phyloP scores from a whole-genome alignment of 2,888 invertebrate genomes.

The Orchestes rusci region DNA sequence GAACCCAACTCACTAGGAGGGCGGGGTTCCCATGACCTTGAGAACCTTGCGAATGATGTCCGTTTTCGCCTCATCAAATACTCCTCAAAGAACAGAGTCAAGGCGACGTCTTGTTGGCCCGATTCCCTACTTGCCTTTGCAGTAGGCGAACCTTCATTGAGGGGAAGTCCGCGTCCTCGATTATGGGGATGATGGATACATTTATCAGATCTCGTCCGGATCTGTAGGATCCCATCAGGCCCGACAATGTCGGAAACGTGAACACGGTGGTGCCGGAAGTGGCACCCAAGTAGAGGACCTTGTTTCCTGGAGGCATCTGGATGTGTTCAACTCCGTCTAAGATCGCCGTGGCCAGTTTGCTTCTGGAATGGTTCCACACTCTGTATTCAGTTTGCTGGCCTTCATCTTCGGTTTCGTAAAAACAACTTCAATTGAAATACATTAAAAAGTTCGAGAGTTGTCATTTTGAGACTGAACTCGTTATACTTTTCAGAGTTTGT shows the following conservation, averaged over 20 bases:
- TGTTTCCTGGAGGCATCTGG: conserved; percentile 91
- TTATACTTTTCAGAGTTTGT: too few species aligned
- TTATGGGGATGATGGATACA: conserved; percentile 98
- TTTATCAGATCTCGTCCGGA: conserved; percentile 95
- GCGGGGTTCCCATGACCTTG: too few species aligned
- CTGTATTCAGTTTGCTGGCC: conserved; percentile 93
- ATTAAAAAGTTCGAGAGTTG: too few species aligned
- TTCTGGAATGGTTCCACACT: conserved; percentile 99
- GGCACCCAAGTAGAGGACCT: conserved; percentile 94
- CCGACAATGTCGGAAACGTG: conserved; percentile 98
- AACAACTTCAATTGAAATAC: too few species aligned
- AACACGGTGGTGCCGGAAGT: conserved; percentile 98
- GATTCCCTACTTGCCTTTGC: too few species aligned
- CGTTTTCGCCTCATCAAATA: too few species aligned
- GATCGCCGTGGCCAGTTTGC: conserved; percentile 96
- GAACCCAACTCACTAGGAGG: too few species aligned
- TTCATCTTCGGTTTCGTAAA: conserved; percentile 57
- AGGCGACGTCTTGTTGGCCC: too few species aligned
- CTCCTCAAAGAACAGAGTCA: too few species aligned
- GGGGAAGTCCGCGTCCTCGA: conserved; percentile 98
- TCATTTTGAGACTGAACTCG: too few species aligned
- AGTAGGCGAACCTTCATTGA: too few species aligned
- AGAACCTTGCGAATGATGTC: too few species aligned
- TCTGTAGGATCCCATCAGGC: conserved; percentile 89
- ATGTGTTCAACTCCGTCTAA: conserved; percentile 96